These are phyloP conservation scores for Rambutsinella grinnellia DNA, from an alignment of 2,888 invertebrate species.

Conservation along the genomic window DNA sequence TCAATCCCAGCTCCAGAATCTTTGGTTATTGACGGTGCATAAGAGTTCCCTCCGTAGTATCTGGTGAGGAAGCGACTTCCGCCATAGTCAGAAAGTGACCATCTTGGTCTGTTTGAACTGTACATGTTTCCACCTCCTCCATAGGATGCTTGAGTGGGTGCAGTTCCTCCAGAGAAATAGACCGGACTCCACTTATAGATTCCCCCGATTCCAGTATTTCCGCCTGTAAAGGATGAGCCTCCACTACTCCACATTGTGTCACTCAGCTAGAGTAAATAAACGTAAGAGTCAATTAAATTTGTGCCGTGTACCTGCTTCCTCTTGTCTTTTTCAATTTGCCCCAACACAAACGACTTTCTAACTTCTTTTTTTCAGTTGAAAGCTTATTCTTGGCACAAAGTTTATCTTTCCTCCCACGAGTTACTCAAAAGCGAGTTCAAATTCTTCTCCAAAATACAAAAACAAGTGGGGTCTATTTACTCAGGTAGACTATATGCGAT, in stretches of 20 bases:
- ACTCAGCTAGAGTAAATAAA: constrained; percentile 28
- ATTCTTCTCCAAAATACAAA: too few species aligned
- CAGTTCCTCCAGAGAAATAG: constrained; percentile 34
- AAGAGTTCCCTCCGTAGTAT: constrained; percentile 17
- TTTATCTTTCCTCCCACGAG: background rate
- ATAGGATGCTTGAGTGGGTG: background rate
- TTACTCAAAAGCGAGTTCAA: background rate
- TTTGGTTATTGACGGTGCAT: background rate
- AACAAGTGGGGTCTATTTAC: too few species aligned
- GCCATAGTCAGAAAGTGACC: constrained; percentile 16
- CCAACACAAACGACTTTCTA: too few species aligned
- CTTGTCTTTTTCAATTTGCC: too few species aligned
- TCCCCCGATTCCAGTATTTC: too few species aligned
- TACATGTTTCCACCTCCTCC: constrained; percentile 14
- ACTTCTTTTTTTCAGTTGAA: too few species aligned
- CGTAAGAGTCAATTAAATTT: background rate
- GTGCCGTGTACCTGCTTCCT: background rate
- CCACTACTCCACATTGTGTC: too few species aligned
- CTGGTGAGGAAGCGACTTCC: constrained; percentile 2
- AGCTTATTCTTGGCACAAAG: background rate
- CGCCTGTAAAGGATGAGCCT: background rate
- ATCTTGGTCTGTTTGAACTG: constrained; percentile 7
- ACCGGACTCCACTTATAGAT: constrained; percentile 55
- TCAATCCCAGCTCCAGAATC: background rate
- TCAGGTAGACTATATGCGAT: too few species aligned